These are phyloP conservation scores for Osmerus mordax DNA, from an alignment of 2,113 vertebrate genomes.

Conservation along the genomic window DNA sequence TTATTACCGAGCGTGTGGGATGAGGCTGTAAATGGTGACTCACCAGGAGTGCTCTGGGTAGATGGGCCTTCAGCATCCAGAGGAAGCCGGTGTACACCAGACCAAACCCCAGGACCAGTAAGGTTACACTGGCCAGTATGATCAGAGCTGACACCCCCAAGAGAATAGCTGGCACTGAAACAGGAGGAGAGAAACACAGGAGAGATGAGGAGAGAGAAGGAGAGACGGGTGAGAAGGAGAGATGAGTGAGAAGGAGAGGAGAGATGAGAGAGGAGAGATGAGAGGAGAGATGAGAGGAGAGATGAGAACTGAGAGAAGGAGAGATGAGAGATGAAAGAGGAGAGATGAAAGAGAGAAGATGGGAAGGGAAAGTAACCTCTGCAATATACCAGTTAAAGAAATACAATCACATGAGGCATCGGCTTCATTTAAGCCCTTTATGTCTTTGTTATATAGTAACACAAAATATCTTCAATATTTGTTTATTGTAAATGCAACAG, in stretches of 20 bases:
- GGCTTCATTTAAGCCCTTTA: too few relatives aligned
- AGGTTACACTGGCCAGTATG: neutral
- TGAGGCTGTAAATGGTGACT: constrained; percentile 3
- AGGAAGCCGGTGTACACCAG: constrained; percentile 56
- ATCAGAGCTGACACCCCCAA: neutral
- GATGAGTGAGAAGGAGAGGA: too few relatives aligned
- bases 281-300: too few relatives aligned
- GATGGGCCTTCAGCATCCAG: constrained; percentile 36
- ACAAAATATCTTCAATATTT: too few relatives aligned
- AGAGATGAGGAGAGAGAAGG: neutral
- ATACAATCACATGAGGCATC: neutral
- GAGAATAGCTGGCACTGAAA: constrained; percentile 25
- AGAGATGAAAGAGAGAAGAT: neutral
- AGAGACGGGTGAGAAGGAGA: neutral
- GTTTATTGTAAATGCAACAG: too few relatives aligned
- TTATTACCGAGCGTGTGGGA: neutral
- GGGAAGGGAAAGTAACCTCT: neutral
- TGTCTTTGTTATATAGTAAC: too few relatives aligned
- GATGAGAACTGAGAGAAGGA: neutral
- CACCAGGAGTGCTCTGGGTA: constrained; percentile 46
- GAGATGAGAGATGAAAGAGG: neutral
- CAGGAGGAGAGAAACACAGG: neutral
- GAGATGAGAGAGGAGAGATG: too few relatives aligned
- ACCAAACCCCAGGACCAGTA: neutral
- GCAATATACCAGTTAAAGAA: neutral